These are phyloP conservation scores for Saturnia japonica DNA, from an alignment of 2,888 invertebrate species.

Conservation along the genomic window DNA sequence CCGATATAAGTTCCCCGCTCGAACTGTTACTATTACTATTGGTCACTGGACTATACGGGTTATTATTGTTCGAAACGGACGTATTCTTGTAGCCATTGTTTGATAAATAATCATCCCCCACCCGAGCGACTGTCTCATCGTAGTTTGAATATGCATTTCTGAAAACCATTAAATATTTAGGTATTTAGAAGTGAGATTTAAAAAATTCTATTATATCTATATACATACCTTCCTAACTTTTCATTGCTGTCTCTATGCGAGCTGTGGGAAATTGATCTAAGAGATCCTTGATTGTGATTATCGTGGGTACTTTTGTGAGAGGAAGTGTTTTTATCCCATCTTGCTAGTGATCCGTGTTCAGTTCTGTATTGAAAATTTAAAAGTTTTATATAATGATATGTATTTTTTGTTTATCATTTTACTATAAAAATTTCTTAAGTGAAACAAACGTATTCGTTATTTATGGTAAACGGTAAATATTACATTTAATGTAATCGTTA, in stretches of 20 bases:
- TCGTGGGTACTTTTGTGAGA: constrained; percentile 67
- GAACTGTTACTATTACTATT: constrained; percentile 80
- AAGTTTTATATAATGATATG: neutral
- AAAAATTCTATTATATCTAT: constrained; percentile 21
- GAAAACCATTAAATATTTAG: constrained; percentile 36
- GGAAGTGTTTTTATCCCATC: constrained; percentile 67
- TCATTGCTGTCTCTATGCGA: constrained; percentile 80
- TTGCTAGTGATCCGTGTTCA: constrained; percentile 71
- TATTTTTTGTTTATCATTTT: no score
- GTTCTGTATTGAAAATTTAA: constrained; percentile 43
- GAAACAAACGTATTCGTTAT: no score
- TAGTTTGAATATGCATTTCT: constrained; percentile 73
- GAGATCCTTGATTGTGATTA: constrained; percentile 76
- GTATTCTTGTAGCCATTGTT: constrained; percentile 75
- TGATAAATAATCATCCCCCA: constrained; percentile 69
- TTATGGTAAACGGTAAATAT: no score
- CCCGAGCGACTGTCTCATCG: constrained; percentile 60
- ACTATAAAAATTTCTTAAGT: no score
- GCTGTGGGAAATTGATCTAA: constrained; percentile 81
- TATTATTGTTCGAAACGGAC: constrained; percentile 69
- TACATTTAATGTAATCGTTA: no score
- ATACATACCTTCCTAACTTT: constrained; percentile 68
- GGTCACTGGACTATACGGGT: constrained; percentile 76
- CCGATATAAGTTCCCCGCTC: constrained; percentile 76
- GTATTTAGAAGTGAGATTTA: neutral